Percentiles rank a stretch among this genome's conserved stretches.
Conservation (phyloP, 2,113 vertebrate species). For the Equus przewalskii region DNA sequence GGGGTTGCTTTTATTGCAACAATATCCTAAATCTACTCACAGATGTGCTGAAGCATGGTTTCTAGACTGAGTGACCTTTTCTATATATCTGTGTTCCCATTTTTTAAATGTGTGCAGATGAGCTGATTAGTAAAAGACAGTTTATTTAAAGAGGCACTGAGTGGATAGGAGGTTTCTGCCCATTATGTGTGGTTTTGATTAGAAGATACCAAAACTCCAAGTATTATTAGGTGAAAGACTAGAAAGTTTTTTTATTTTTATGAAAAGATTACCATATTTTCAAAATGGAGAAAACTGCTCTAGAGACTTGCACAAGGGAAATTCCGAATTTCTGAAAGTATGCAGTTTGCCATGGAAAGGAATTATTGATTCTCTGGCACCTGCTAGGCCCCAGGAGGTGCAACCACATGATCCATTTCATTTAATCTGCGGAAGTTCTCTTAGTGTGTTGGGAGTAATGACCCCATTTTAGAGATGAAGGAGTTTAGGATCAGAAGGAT, state of each 20-base stretch:
- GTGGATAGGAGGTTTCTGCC: background rate
- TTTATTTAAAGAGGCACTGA: background rate
- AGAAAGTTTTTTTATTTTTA: background rate
- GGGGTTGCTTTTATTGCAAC: background rate
- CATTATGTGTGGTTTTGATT: background rate
- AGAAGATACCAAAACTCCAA: background rate
- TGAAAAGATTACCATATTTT: background rate
- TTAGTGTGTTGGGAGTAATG: background rate
- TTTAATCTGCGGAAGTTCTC: background rate
- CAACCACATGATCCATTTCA: background rate
- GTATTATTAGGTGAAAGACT: background rate
- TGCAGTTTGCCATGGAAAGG: background rate
- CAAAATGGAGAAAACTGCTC: background rate
- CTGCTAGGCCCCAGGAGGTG: rapidly evolving
- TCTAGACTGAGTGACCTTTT: background rate
- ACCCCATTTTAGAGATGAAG: constrained; percentile 28
- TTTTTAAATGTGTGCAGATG: background rate
- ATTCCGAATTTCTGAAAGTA: background rate
- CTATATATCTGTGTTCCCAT: background rate
- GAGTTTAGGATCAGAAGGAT: background rate
- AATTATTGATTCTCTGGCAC: too few relatives aligned
- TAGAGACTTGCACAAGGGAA: background rate
- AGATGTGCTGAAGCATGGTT: background rate
- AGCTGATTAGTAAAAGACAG: background rate
- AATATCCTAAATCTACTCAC: background rate